phyloP scores from a whole-genome alignment of 2,113 vertebrate genomes.

The Raphicerus campestris region DNA sequence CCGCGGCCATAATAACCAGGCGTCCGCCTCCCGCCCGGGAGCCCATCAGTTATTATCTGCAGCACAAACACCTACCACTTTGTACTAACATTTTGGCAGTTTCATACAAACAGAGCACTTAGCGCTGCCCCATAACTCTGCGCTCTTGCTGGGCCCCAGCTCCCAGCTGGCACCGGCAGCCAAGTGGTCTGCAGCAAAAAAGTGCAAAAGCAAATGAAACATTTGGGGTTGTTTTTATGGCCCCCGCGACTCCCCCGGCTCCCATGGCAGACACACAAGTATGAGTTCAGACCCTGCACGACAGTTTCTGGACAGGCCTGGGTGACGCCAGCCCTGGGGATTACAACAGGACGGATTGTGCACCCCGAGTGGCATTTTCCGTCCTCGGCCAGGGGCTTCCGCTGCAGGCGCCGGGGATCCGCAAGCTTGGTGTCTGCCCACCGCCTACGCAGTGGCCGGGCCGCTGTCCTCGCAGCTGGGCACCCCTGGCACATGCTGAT shows the following conservation, averaged over 20 bases:
- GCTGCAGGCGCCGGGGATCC: slow-evolving; percentile 80
- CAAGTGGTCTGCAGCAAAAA: slow-evolving; percentile 81
- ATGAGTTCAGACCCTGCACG: slow-evolving; percentile 78
- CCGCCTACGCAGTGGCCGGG: slow-evolving; percentile 79
- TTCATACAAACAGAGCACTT: slow-evolving; percentile 94
- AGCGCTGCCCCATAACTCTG: slow-evolving; percentile 88
- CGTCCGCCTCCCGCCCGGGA: slow-evolving; percentile 86
- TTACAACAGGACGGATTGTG: slow-evolving; percentile 87
- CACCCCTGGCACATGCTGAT: slow-evolving; percentile 71
- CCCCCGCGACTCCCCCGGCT: background rate
- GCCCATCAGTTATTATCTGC: slow-evolving; percentile 94
- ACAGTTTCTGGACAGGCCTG: slow-evolving; percentile 76
- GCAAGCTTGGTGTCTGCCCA: background rate
- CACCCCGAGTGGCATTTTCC: slow-evolving; percentile 86
- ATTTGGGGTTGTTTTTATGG: slow-evolving; percentile 66
- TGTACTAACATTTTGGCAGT: slow-evolving; percentile 94
- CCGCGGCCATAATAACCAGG: slow-evolving; percentile 86
- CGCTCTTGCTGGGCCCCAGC: slow-evolving; percentile 81
- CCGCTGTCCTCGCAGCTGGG: slow-evolving; percentile 76
- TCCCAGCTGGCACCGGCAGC: slow-evolving; percentile 81
- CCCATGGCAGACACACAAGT: slow-evolving; percentile 77
- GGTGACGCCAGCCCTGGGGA: slow-evolving; percentile 82
- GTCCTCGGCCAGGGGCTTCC: slow-evolving; percentile 82
- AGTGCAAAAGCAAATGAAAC: slow-evolving; percentile 81
- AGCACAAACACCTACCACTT: slow-evolving; percentile 95